These are phyloP conservation scores for Leucophora obtusa DNA, from an alignment of 2,888 invertebrate genomes.

Conservation along the genomic window DNA sequence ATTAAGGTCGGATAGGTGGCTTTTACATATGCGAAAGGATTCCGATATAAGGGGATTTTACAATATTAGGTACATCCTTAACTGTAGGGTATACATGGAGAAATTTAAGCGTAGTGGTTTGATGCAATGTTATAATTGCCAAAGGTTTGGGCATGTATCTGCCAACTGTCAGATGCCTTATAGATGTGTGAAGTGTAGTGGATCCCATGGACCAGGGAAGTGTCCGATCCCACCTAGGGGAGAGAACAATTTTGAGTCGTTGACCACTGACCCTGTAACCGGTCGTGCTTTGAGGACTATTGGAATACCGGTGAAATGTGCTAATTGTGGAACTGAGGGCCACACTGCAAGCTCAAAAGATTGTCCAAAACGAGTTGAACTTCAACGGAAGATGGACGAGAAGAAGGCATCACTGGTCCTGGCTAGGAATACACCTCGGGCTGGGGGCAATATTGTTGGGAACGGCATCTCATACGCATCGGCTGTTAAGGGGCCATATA, in stretches of 20 bases:
- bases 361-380: neutral
- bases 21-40: neutral
- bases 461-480: too few relatives aligned
- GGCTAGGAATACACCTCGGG: too few relatives aligned
- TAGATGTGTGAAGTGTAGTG: slow-evolving; percentile 13
- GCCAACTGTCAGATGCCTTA: slow-evolving; percentile 17
- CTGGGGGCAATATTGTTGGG: too few relatives aligned
- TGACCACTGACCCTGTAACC: neutral
- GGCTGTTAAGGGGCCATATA: too few relatives aligned
- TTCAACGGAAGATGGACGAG: too few relatives aligned
- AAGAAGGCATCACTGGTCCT: too few relatives aligned
- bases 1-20: neutral
- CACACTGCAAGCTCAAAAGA: slow-evolving; percentile 2
- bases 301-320: neutral
- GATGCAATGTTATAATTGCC: neutral
- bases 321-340: neutral
- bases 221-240: neutral
- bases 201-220: slow-evolving; percentile 9
- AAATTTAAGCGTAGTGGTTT: neutral
- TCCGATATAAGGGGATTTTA: neutral
- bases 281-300: neutral
- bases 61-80: neutral
- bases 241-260: neutral
- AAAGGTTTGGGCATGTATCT: neutral
- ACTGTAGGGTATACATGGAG: neutral